A percentile compares a stretch with the other conserved stretches of the same genome.
phyloP scores from a whole-genome alignment of 1,140 invertebrate genomes.

The Mercenaria mercenaria region DNA sequence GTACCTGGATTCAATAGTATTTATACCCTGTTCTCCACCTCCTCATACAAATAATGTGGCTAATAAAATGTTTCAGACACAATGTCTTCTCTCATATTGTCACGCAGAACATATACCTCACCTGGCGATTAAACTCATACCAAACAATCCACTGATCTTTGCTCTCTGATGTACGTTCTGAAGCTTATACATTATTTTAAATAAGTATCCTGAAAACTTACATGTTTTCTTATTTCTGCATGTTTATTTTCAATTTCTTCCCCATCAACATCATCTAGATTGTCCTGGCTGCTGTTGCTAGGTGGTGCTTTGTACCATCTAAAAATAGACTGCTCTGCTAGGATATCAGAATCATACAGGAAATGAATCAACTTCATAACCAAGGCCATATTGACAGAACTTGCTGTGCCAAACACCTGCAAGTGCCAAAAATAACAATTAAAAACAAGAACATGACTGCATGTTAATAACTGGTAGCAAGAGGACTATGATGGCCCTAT shows the following conservation, averaged over 20 bases:
- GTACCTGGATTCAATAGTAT: too few relatives aligned
- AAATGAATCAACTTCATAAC: conserved; percentile 90
- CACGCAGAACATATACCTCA: too few relatives aligned
- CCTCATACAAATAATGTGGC: too few relatives aligned
- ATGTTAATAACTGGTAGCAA: neutral
- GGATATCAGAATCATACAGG: conserved; percentile 93
- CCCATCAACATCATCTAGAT: conserved; percentile 82
- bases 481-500: too few relatives aligned
- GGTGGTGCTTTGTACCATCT: conserved; percentile 91
- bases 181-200: too few relatives aligned
- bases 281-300: neutral
- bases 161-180: too few relatives aligned
- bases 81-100: too few relatives aligned
- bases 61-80: too few relatives aligned
- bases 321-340: conserved; percentile 92
- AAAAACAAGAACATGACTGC: neutral
- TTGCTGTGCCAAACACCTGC: conserved; percentile 68
- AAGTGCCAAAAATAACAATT: conserved; percentile 2
- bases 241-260: conserved; percentile 70
- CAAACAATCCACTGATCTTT: too few relatives aligned
- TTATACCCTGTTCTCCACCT: too few relatives aligned
- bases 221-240: conserved; percentile 77
- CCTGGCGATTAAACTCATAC: too few relatives aligned
- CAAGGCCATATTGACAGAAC: conserved; percentile 79
- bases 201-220: too few relatives aligned